Conservation (phyloP, 2,113 vertebrate genomes). For the Corythoichthys haematopterus region DNA sequence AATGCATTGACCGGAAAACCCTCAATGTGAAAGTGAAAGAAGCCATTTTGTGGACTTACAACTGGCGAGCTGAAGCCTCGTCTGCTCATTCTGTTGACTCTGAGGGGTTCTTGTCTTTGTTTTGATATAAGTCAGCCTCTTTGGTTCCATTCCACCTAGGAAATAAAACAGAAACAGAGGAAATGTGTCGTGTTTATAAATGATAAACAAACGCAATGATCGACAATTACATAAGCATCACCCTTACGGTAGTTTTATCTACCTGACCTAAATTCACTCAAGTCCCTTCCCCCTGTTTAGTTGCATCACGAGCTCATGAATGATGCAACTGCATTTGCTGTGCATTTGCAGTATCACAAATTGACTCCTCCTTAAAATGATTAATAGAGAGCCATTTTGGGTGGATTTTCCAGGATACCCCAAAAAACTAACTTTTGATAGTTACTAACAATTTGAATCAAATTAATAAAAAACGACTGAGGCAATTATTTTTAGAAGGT, state of each 20-base stretch:
- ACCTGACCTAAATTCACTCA: not conserved
- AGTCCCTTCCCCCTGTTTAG: not conserved
- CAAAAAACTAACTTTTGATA: too few species aligned
- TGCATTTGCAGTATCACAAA: too few species aligned
- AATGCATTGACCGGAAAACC: too few species aligned
- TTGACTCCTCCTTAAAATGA: too few species aligned
- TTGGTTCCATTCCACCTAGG: conserved; percentile 61
- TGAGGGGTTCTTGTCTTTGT: conserved; percentile 44
- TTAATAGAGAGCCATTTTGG: too few species aligned
- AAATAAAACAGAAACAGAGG: conserved; percentile 1
- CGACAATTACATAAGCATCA: not conserved
- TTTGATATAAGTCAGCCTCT: conserved; percentile 61
- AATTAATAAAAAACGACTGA: too few species aligned
- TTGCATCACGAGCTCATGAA: not conserved
- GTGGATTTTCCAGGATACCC: too few species aligned
- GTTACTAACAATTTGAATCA: too few species aligned
- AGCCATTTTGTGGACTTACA: conserved; percentile 42
- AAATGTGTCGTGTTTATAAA: not conserved
- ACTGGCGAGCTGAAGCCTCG: conserved; percentile 60
- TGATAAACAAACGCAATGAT: not conserved
- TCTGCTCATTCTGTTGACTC: conserved; percentile 58
- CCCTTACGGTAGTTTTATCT: not conserved
- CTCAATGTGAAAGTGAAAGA: not conserved
- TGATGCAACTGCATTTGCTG: not conserved
- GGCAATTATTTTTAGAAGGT: too few species aligned